Percentiles rank a stretch among this genome's conserved stretches.
Conservation (phyloP, 2,797 vertebrate species). For the Pelodytes ibericus region DNA sequence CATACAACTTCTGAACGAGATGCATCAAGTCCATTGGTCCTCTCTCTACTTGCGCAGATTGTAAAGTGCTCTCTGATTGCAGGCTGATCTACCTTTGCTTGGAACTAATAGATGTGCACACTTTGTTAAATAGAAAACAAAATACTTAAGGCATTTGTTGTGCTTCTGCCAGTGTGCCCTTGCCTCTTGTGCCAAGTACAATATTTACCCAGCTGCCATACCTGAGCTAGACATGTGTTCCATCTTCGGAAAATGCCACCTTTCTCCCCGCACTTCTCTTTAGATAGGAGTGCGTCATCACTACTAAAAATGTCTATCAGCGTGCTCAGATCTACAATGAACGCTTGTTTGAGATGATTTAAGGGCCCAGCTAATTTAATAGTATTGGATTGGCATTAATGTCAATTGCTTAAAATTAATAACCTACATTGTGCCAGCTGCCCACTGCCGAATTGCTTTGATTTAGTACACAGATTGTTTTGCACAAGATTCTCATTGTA, state of each 20-base stretch:
- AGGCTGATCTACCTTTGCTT: no score
- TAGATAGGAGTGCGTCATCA: neutral
- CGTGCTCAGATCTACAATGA: no score
- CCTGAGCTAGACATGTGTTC: neutral
- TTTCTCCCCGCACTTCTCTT: neutral
- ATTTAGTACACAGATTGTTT: no score
- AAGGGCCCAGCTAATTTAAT: neutral
- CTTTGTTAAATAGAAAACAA: constrained; percentile 7
- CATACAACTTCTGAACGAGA: no score
- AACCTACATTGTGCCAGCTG: neutral
- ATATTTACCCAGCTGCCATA: neutral
- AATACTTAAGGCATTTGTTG: neutral
- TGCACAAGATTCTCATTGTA: no score
- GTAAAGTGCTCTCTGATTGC: no score
- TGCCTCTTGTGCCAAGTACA: neutral
- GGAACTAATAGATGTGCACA: no score
- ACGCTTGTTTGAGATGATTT: neutral
- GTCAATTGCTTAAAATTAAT: neutral
- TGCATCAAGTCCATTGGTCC: no score
- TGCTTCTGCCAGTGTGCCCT: neutral
- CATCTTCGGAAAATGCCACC: neutral
- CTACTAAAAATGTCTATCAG: neutral
- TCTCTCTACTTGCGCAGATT: no score
- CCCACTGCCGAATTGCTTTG: neutral
- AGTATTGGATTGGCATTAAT: neutral